Evolutionary conservation across 2,113 vertebrate genomes (phyloP).

Genomic region (Microtus oregoni): DNA sequence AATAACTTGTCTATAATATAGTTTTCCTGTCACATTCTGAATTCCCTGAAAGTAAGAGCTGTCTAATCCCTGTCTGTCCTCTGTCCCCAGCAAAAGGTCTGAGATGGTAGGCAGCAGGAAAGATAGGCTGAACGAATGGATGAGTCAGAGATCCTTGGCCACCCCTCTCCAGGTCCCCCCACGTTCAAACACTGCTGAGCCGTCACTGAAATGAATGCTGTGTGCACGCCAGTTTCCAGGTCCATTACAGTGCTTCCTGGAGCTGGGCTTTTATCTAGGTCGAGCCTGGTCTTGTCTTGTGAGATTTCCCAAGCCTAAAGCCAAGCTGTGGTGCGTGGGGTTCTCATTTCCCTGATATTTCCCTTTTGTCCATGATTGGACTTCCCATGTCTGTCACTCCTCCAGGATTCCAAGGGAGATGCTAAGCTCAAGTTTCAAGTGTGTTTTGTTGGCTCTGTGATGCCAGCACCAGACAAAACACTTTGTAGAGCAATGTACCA

Average conservation of each 20-base stretch:
- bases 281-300: not conserved
- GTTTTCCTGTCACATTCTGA: slow-evolving; percentile 12
- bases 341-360: slow-evolving; percentile 7
- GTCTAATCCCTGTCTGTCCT: not conserved
- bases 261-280: not conserved
- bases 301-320: not conserved
- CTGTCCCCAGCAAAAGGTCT: not conserved
- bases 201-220: not conserved
- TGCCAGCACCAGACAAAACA: not conserved
- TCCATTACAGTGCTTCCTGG: not conserved
- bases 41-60: slow-evolving; percentile 11
- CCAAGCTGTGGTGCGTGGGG: not conserved
- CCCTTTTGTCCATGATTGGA: not conserved
- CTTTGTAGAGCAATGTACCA: not conserved
- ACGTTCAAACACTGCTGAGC: not conserved
- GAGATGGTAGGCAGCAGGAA: not conserved
- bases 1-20: not conserved
- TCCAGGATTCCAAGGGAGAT: not conserved
- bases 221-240: not conserved
- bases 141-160: not conserved
- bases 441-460: not conserved
- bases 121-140: not conserved
- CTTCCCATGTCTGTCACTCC: not conserved
- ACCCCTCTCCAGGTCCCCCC: not conserved
- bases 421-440: not conserved